These are phyloP conservation scores for Thaumatotibia leucotreta DNA, from an alignment of 1,140 invertebrate species.

Conservation along the genomic window DNA sequence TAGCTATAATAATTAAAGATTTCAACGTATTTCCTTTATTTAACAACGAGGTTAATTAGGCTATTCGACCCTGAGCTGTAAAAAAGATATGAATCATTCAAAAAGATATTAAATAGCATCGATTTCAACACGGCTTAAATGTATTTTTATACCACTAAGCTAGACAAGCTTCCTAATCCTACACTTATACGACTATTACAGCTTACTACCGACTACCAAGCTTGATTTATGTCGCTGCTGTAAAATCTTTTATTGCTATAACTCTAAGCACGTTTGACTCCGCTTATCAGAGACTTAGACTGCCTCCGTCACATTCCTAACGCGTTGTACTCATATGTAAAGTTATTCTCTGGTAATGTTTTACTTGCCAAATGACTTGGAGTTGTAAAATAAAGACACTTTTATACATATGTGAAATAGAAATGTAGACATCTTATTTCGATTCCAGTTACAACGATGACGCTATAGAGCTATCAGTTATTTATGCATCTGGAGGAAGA, in stretches of 20 bases:
- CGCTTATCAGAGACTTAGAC: not conserved
- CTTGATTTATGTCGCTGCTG: slow-evolving; percentile 4
- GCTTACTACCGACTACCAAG: not conserved
- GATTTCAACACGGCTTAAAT: not conserved
- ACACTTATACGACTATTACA: slow-evolving; percentile 2
- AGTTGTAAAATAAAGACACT: not conserved
- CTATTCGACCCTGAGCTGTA: not conserved
- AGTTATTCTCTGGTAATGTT: not conserved
- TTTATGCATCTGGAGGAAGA: too few relatives aligned
- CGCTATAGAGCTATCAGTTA: too few relatives aligned
- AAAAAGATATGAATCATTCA: not conserved
- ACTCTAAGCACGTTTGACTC: slow-evolving; percentile 12
- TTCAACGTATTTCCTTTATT: not conserved
- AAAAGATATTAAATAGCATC: not conserved
- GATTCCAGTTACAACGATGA: too few relatives aligned
- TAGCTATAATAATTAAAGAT: not conserved
- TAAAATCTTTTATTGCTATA: slow-evolving; percentile 12
- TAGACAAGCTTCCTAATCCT: not conserved
- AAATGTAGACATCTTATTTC: too few relatives aligned
- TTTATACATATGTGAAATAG: too few relatives aligned
- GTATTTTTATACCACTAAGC: not conserved
- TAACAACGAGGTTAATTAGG: not conserved
- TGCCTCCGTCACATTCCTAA: not conserved
- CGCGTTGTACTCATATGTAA: not conserved
- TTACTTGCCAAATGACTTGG: not conserved